Evolutionary conservation across 1,140 invertebrate genomes (phyloP).

Genomic region (Popillia japonica): DNA sequence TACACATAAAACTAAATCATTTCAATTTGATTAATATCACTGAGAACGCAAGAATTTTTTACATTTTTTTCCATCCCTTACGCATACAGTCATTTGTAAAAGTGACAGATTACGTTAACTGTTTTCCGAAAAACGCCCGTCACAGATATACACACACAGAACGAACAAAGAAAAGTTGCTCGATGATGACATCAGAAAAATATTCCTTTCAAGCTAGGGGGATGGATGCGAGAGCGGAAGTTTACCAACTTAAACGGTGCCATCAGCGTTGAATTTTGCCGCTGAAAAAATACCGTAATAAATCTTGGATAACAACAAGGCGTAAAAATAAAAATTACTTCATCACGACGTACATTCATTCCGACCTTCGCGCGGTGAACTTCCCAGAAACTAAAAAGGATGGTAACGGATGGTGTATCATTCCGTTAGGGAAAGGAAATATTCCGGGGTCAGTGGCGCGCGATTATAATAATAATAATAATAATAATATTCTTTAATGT

Average conservation of each 20-base stretch:
- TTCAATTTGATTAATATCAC: neutral
- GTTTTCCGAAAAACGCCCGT: neutral
- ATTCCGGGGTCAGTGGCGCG: neutral
- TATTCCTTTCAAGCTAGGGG: neutral
- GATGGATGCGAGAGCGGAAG: neutral
- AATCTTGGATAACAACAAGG: constrained; percentile 7
- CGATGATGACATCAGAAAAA: neutral
- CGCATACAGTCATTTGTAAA: neutral
- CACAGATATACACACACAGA: neutral
- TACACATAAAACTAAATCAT: neutral
- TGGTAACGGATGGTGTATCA: neutral
- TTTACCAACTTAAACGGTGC: neutral
- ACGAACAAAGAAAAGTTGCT: neutral
- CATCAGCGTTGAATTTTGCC: neutral
- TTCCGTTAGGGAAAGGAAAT: neutral
- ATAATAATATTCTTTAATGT: no score
- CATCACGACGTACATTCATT: neutral
- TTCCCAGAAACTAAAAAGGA: neutral
- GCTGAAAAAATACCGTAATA: constrained; percentile 5
- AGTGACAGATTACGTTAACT: constrained; percentile 10
- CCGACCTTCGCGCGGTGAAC: neutral
- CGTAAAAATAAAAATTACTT: constrained; percentile 19
- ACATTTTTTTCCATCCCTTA: neutral
- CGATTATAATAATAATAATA: no score
- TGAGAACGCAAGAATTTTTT: neutral